Base-by-base conservation (phyloP, 1,140 invertebrate genomes). In the Reticulitermes speratus region DNA sequence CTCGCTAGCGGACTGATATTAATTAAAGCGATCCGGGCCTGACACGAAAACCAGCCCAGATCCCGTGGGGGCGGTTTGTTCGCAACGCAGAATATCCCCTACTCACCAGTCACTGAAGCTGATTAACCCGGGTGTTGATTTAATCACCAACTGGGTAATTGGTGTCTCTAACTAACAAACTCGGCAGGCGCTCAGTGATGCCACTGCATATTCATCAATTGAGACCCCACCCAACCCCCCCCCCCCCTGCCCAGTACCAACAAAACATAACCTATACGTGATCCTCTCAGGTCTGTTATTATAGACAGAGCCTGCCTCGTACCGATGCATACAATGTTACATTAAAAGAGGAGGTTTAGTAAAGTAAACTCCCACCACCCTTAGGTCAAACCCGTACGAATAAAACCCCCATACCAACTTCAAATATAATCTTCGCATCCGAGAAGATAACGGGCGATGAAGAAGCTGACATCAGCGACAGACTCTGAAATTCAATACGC, bases 61-160 rank as follows among this genome's bases (percentile, higher is more conserved):
- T 75, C 65, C 65, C 65, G 65, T 75, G 65, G 65, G 65, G 65
- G 65, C 65, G 65, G 65, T 75, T 75, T 75, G 65, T 75, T 75
- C 65, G n/a, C 65, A 75, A 75, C n/a, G 65, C 65, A 75, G 65
- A 14, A 30, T n/a, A 30, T 25, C 65, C 65, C 65, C 65, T 16
- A 75, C 65, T 75, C 65, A 75, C 65, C n/a, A 14, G 65, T 75
- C n/a, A 75, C 65, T 75, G 65, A 75, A 75, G 65, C 65, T 75
- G 65, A 75, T 75, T 75, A 75, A 75, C 65, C 65, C 65, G 65
- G n/a, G 65, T 75, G 65, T 75, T 75, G 65, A 75, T 75, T 75
- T 75, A 75, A 75, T 75, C 65, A 75, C 65, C 65, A 75, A 75
- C 65, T 75, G 65, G 65, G 65, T 75, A 75, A 75, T 75, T 75